Conservation (phyloP, 2,113 vertebrate genomes). For the Pogonocichla stellata region DNA sequence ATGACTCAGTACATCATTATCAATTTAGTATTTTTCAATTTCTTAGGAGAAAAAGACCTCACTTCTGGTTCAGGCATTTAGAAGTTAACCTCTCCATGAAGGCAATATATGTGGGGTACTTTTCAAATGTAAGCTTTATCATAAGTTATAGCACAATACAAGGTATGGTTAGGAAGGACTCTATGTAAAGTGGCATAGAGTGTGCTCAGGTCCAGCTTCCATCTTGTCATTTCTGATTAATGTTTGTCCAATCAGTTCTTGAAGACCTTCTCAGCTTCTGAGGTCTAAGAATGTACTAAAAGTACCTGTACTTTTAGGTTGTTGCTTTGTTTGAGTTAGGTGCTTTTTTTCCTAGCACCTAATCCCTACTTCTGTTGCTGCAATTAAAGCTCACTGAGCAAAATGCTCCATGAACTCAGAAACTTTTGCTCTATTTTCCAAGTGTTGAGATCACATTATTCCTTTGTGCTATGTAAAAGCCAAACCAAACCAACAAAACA, state of each 20-base stretch:
- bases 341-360: background rate
- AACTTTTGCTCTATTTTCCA: background rate
- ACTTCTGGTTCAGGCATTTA: background rate
- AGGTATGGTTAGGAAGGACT: background rate
- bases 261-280: background rate
- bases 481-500: background rate
- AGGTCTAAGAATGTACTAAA: background rate
- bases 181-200: background rate
- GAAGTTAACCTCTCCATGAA: background rate
- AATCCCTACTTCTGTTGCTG: background rate
- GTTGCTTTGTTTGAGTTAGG: background rate
- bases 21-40: background rate
- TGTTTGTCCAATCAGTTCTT: background rate
- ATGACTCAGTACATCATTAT: constrained; percentile 44
- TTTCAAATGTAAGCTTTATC: background rate
- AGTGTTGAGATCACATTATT: background rate
- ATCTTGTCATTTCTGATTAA: background rate
- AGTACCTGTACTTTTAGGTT: background rate
- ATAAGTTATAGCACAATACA: background rate
- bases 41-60: background rate
- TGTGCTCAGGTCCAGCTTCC: background rate
- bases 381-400: background rate
- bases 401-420: background rate
- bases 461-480: background rate
- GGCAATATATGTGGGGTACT: background rate